Conservation (phyloP, 35 echinoderm and acorn worm species). For the Heliocidaris erythrogramma region DNA sequence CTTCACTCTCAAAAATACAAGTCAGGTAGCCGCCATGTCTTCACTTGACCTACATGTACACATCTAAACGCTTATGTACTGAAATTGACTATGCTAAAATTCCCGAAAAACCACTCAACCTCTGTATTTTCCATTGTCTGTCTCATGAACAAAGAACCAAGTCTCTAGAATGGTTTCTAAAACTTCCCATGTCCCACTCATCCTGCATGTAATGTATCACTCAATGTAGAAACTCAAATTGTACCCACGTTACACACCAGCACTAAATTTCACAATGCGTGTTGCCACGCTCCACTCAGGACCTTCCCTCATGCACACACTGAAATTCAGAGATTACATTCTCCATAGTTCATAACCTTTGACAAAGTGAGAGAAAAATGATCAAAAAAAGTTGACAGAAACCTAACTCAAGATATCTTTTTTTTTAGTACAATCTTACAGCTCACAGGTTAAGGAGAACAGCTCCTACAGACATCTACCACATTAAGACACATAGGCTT, state of each 20-base stretch:
- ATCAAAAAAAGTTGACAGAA: not conserved
- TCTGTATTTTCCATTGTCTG: not conserved
- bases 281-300: not conserved
- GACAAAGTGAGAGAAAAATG: not conserved
- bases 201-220: too few relatives aligned
- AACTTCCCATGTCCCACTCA: too few relatives aligned
- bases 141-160: not conserved
- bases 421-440: not conserved
- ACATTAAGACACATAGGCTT: conserved; percentile 15
- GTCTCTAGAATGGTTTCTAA: too few relatives aligned
- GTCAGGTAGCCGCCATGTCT: not conserved
- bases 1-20: not conserved
- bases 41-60: not conserved
- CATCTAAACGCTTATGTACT: not conserved
- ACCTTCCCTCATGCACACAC: not conserved
- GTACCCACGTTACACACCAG: not conserved
- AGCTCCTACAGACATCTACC: not conserved
- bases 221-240: too few relatives aligned
- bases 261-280: not conserved
- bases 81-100: not conserved
- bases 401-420: not conserved
- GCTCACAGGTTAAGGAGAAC: not conserved
- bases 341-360: not conserved
- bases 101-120: not conserved
- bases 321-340: not conserved